Percentiles rank a stretch among this genome's conserved stretches.
phyloP scores from a whole-genome alignment of 2,888 invertebrate genomes.

The Dioctria linearis region DNA sequence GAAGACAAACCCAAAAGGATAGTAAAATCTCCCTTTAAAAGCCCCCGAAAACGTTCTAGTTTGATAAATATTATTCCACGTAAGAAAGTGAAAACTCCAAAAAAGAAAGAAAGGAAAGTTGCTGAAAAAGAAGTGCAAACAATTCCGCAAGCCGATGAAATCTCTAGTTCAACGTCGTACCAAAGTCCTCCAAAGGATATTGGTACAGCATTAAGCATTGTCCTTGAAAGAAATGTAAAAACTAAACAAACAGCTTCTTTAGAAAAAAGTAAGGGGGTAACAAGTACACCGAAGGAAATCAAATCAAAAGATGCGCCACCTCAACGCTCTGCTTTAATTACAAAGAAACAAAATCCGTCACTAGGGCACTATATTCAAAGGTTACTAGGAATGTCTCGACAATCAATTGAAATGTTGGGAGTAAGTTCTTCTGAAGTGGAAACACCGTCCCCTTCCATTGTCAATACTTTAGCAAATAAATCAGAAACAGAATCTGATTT shows the following conservation, averaged over 20 bases:
- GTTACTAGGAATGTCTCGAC: slow-evolving; percentile 73
- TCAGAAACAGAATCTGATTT: slow-evolving; percentile 59
- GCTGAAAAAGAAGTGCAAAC: background rate
- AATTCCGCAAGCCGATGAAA: slow-evolving; percentile 62
- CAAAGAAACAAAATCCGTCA: slow-evolving; percentile 65
- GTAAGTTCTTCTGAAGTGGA: slow-evolving; percentile 72
- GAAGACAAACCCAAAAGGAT: slow-evolving; percentile 61
- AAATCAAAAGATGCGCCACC: background rate
- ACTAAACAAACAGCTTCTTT: too few relatives aligned
- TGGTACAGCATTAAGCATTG: background rate
- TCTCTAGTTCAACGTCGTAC: slow-evolving; percentile 66
- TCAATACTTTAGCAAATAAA: slow-evolving; percentile 70
- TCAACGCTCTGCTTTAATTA: slow-evolving; percentile 11
- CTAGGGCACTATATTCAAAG: slow-evolving; percentile 72
- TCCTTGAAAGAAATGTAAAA: background rate
- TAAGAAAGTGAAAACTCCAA: slow-evolving; percentile 57
- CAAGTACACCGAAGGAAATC: background rate
- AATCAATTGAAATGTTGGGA: slow-evolving; percentile 71
- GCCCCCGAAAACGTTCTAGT: slow-evolving; percentile 57
- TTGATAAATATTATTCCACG: slow-evolving; percentile 25
- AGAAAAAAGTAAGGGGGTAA: background rate
- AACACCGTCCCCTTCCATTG: slow-evolving; percentile 72
- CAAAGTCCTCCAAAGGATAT: slow-evolving; percentile 62
- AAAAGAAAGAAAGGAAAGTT: slow-evolving; percentile 56
- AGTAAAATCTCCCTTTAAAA: slow-evolving; percentile 57